Base-by-base conservation (phyloP, 2,797 vertebrate species). In the Decapterus maruadsi region DNA sequence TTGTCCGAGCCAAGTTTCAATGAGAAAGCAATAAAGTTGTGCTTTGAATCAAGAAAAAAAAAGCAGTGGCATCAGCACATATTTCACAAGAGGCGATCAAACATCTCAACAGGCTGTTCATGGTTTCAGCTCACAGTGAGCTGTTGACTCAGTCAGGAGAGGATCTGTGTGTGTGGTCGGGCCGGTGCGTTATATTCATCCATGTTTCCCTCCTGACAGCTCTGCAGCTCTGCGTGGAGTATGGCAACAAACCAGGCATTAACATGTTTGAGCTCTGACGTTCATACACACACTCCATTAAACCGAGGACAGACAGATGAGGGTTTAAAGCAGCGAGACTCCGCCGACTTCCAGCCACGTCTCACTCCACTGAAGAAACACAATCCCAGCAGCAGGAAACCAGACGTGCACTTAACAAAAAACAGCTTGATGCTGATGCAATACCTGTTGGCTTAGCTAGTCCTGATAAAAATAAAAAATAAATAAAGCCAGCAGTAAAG, bases 281-380 rank as follows among this genome's bases (percentile, higher is more conserved):
- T 51, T 50, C 26, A 53, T 11, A 4, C 31, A 34, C n/a, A 20
- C 64, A 72, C 73, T 74, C 68, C 69, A 77, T 79, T 79, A 62
- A 66, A 54, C 38, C 3, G 69, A 58, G 64, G 66, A 71, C 53
- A 31, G 74, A 65, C 29, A 26, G 75, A 54, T 36, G 75, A 74
- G 43, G 0, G 19, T 42, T 50, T 65, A 31, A 77, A 78, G 58
- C 71, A 31, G 2, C 48, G 66, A 57, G 14, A 12, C 65, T 8
- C 53, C 1, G 38, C 65, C 42, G 80, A 78, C 40, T 65, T 31
- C 50, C 65, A 56, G 69, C 48, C 67, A 64, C 1, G 67, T 54
- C 72, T 58, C 53, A 58, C 80, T 67, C 20, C 8, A 40, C 43
- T 73, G 63, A 54, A 74, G 78, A 83, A 81, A 63, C 72, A 79